Percentiles rank a stretch among this genome's conserved stretches.
phyloP scores from a whole-genome alignment of 1,140 invertebrate genomes.

The Drosophila novamexicana region DNA sequence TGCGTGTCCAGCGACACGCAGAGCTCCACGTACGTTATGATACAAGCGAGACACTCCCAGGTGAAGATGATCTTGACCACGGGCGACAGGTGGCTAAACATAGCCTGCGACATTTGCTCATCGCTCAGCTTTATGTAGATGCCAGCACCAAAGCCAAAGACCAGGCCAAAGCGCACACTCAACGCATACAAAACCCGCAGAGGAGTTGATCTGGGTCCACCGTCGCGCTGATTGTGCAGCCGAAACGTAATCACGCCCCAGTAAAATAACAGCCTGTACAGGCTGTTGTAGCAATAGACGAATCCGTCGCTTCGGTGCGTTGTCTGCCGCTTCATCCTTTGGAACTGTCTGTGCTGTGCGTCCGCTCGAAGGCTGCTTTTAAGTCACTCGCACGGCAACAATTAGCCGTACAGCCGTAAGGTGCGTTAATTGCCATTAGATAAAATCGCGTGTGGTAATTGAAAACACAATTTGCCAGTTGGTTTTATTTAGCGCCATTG shows the following conservation, averaged over 20 bases:
- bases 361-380: not conserved
- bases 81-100: constrained; percentile 56
- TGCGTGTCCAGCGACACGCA: constrained; percentile 50
- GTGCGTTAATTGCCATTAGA: constrained; percentile 12
- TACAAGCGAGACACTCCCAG: constrained; percentile 57
- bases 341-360: not conserved
- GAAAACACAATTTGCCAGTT: constrained; percentile 36
- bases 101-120: constrained; percentile 49
- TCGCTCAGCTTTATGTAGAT: constrained; percentile 44
- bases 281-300: constrained; percentile 51
- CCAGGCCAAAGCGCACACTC: constrained; percentile 22
- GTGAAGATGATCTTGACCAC: constrained; percentile 58
- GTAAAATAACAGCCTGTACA: constrained; percentile 54
- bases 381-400: not conserved
- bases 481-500: constrained; percentile 32
- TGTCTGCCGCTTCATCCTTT: not conserved
- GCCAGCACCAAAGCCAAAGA: constrained; percentile 42
- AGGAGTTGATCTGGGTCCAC: constrained; percentile 27
- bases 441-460: constrained; percentile 25
- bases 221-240: constrained; percentile 15
- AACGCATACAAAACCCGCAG: constrained; percentile 34
- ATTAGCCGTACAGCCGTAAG: not conserved
- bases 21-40: constrained; percentile 50
- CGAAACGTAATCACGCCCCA: constrained; percentile 58
- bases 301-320: constrained; percentile 30